Conservation (phyloP, 1,140 invertebrate genomes). For the Cydia amplana region DNA sequence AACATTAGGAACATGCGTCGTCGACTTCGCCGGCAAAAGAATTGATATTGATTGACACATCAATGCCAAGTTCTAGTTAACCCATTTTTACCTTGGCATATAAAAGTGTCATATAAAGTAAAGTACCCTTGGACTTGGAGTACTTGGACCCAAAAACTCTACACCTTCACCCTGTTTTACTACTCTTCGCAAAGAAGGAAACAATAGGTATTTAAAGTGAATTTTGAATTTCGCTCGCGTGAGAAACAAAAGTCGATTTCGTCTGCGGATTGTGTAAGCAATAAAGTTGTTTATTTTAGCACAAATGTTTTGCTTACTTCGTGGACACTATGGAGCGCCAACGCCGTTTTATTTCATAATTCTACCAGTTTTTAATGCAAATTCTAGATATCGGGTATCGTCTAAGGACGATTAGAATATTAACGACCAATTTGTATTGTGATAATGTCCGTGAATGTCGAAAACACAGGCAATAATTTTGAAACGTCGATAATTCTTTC, state of each 20-base stretch:
- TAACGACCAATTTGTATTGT: constrained; percentile 13
- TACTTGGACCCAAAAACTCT: neutral
- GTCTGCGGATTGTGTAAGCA: neutral
- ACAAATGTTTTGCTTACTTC: neutral
- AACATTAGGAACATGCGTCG: too few species aligned
- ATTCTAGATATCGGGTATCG: neutral
- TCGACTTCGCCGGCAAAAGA: too few species aligned
- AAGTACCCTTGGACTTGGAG: neutral
- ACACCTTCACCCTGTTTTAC: neutral
- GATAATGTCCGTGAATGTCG: constrained; percentile 9
- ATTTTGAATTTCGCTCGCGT: constrained; percentile 23
- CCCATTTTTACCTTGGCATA: too few species aligned
- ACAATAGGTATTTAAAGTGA: neutral
- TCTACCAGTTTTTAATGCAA: constrained; percentile 23
- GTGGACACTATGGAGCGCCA: neutral
- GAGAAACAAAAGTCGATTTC: constrained; percentile 22
- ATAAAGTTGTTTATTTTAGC: constrained; percentile 30
- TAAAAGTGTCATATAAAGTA: neutral
- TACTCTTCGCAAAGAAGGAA: neutral
- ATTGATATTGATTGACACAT: too few species aligned
- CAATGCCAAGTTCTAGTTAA: too few species aligned
- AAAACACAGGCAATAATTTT: constrained; percentile 18
- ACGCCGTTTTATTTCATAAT: constrained; percentile 19
- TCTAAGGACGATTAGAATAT: constrained; percentile 19
- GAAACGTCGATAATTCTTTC: neutral